Evolutionary conservation across 1,140 invertebrate genomes (phyloP), one percentile per base, ranked within the genome.

Genomic region (Nilaparvata lugens): DNA sequence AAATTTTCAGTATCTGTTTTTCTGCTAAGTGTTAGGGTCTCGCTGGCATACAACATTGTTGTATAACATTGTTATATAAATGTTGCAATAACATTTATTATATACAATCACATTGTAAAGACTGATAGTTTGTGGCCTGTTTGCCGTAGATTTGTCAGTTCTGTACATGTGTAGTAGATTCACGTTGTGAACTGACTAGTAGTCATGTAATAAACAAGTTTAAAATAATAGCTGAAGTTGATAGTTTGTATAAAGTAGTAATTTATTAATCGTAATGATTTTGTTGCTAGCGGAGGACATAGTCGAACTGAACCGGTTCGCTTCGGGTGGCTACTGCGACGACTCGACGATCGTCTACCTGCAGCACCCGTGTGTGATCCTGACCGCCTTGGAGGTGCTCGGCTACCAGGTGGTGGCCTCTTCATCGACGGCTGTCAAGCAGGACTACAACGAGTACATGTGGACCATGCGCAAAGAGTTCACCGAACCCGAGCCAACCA

Each of bases 391-490:
- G 63, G 89, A 92, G 79, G 88, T 91, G 55, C 78, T 92, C 63
- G 89, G 88, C 45, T 92, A 91, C 74, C 86, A 86, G 76, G 88
- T 92, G 45, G 86, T 92, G 24, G 87, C 89, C 62, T 90, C 88
- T 25, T 89, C 88, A 62, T 89, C 87, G 52, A 89, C 87, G 60
- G 82, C 85, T 62, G 85, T 89, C 73, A 89, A 90, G 74, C 87
- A 89, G 74, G 87, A 90, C 71, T 89, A 90, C 70, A 90, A 89
- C 79, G 87, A 90, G 69, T 89, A 90, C 67, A 90, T 91, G 87
- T 92, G 89, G 89, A 92, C 89, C 73, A 89, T 91, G 86, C 85
- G 88, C 79, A 89, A 88, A 74, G 88, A 91, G 66, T 91, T 91
- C 74, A 77, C 83, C 55, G 89, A 91, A 69, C 88, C 88, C 45